Base-by-base conservation (phyloP, 2,113 vertebrate species). In the Tenebrosternarchus preto region DNA sequence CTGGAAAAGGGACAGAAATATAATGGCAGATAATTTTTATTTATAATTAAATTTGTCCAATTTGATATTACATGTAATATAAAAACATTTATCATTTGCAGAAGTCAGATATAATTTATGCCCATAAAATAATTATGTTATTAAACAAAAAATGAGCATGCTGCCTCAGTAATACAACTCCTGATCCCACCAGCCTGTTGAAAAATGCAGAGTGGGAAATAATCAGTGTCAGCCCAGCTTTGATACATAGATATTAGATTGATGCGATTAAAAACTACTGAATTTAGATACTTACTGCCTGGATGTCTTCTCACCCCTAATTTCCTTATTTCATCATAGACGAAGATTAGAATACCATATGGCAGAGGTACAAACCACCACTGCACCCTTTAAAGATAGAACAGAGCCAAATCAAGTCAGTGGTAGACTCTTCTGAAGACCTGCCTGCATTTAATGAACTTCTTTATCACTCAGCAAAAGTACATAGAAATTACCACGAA, bases 291-390 rank as follows among this genome's bases (percentile, higher is more conserved):
- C 95, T 94, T 85, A 96, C 95, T 95, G 83, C 95, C 95, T 75
- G 95, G 95, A 78, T 94, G 84, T 87, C 95, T 92, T 59, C 95
- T 92, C 55, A 96, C 92, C 66, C 94, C 94, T 12, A 95, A 86
- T 82, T 96, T 96, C 50, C 95, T 93, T 81, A 96, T 91, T 82
- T 96, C 95, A 29, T 95, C 95, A 50, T 96, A 96, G 67, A 95
- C 85, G 5, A 95, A 95, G 85, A 95, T 95, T 79, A 96, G 90
- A 82, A 96, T 87, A 68, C 94, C 95, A 0, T 87, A 96, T 1
- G 95, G 95, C 67, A 95, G 2, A 12, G 95, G 95, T 19, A 96
- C 91, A 57, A 95, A 91, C 95, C 95, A 96, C 94, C 95, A 96
- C 87, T 95, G 95, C 75, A 89, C 94, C 73, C 95, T 96, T 86